Evolutionary conservation across 1,140 invertebrate species (phyloP).

Genomic region (Metaphire vulgaris): DNA sequence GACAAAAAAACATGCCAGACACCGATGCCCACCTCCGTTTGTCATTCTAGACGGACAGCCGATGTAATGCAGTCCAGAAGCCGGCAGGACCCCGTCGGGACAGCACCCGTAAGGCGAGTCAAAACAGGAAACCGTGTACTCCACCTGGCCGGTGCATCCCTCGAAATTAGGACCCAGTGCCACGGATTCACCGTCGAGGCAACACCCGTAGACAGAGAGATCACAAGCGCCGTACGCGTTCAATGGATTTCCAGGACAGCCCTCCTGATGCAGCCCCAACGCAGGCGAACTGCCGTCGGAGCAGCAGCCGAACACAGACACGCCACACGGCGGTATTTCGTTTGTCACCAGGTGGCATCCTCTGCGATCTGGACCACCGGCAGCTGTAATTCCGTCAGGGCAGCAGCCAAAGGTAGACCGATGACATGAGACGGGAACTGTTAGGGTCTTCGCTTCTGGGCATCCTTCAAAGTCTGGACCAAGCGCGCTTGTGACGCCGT

Average conservation of each 20-base stretch:
- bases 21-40: constrained; percentile 14
- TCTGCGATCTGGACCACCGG: constrained; percentile 66
- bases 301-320: constrained; percentile 39
- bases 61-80: constrained; percentile 34
- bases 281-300: constrained; percentile 41
- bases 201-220: constrained; percentile 35
- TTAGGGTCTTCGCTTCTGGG: constrained; percentile 41
- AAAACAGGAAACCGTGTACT: constrained; percentile 24
- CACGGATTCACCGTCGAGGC: constrained; percentile 43
- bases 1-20: too few relatives aligned
- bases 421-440: constrained; percentile 57
- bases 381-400: constrained; percentile 73
- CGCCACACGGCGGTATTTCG: constrained; percentile 30
- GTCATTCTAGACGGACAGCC: constrained; percentile 36
- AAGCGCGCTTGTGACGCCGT: constrained; percentile 42
- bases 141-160: constrained; percentile 5
- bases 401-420: constrained; percentile 89
- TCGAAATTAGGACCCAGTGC: constrained; percentile 33
- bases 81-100: constrained; percentile 44
- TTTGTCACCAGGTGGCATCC: constrained; percentile 58
- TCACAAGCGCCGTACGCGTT: not conserved
- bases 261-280: constrained; percentile 34
- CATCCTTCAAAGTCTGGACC: constrained; percentile 67
- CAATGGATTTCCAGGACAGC: constrained; percentile 34
- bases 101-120: constrained; percentile 36